Base-by-base conservation (phyloP, 2,797 vertebrate genomes). In the Molossus molossus region DNA sequence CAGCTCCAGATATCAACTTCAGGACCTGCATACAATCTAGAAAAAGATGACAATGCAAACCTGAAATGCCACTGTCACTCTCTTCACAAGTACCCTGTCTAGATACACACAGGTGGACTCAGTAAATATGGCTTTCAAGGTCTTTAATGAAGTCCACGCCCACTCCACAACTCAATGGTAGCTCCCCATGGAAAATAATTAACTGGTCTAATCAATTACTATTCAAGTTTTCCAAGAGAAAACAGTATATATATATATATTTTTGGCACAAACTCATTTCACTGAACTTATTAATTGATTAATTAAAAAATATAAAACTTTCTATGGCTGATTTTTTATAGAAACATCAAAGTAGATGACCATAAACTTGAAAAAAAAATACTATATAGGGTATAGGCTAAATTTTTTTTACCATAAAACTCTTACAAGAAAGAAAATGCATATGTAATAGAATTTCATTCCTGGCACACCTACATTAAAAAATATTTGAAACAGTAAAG, bases 1-100 rank as follows among this genome's bases (percentile, higher is more conserved):
- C 99, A 99, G 98, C 99, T 99, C 99, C 99, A 99, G 98, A 99
- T 99, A 91, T 99, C 99, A 95, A 99, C 99, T 97, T 99, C 99
- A 0, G 99, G 99, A 27, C 99, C 99, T 0, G 99, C 99, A 0
- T 99, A 99, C 84, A 99, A 98, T 97, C 99, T 99, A 82, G 23
- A 64, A 45, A 67, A 67, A 17, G 50, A 85, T 1, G 48, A 40
- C 29, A 57, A 25, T 27, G 80, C n/a, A 69, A 9, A 75, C 8
- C 37, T 58, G 9, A 87, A 75, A 27, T 3, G 1, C 8, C 37
- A n/a, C 55, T 1, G 23, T 13, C 85, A 27, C 4, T 50, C 65
- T 37, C 72, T 29, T 8, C 20, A 9, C 9, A 8, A 3, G 40
- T 20, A 13, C 17, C 29, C 60, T 50, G n/a, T 33, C 72, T 50